These are phyloP conservation scores for Himalopsyche phryganea DNA, from an alignment of 1,140 invertebrate genomes.

Conservation along the genomic window DNA sequence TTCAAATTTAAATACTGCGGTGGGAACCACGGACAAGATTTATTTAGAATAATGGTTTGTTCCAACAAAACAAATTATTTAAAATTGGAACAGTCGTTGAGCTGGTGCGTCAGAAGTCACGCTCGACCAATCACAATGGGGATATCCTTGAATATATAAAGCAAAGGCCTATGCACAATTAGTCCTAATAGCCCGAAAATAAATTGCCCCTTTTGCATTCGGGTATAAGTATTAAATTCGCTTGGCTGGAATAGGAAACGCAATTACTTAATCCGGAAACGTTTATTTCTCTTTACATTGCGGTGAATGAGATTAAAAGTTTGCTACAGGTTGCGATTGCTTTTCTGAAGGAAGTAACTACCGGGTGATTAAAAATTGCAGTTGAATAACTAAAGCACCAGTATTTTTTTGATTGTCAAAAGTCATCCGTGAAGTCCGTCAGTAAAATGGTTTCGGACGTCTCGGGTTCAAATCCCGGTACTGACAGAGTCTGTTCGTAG, in stretches of 20 bases:
- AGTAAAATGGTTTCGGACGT: too few relatives aligned
- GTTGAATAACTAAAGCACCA: too few relatives aligned
- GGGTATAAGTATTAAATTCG: constrained; percentile 6
- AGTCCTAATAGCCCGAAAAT: not conserved
- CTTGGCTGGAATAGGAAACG: constrained; percentile 2
- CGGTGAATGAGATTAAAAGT: constrained; percentile 30
- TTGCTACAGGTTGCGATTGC: constrained; percentile 15
- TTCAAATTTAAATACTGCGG: too few relatives aligned
- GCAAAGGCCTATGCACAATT: constrained; percentile 1
- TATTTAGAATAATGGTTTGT: too few relatives aligned
- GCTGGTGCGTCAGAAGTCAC: constrained; percentile 16
- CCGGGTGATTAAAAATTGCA: not conserved
- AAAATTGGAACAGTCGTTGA: constrained; percentile 2
- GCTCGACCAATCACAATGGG: constrained; percentile 14
- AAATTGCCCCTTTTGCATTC: constrained; percentile 6
- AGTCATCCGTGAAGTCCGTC: too few relatives aligned
- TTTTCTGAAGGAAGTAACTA: too few relatives aligned
- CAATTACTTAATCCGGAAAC: constrained; percentile 33
- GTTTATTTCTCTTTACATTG: constrained; percentile 28
- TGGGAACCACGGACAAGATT: too few relatives aligned
- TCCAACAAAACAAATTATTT: not conserved
- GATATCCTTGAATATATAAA: constrained; percentile 5
- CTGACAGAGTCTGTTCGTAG: too few relatives aligned
- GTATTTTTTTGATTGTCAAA: too few relatives aligned
- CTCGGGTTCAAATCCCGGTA: too few relatives aligned